Conservation (phyloP, 30 jellyfish, hydroid and myxozoan genomes). For the Hydractinia echinata region DNA sequence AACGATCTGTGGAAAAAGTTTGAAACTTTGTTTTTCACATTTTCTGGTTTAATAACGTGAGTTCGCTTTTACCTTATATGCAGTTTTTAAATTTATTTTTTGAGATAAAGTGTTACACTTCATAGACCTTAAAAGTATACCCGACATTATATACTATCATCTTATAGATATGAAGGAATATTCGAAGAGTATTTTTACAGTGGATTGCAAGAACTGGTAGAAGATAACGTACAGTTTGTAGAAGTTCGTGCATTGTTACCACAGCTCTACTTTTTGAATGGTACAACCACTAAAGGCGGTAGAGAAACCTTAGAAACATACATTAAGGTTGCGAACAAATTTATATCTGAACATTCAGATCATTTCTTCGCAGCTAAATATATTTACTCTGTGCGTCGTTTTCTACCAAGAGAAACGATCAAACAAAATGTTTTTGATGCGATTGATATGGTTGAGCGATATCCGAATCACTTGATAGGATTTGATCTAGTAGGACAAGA, state of each 20-base stretch:
- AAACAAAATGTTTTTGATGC: slow-evolving; percentile 34
- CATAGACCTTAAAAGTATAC: too few relatives aligned
- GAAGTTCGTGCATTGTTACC: slow-evolving; percentile 62
- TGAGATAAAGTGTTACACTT: too few relatives aligned
- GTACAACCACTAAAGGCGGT: slow-evolving; percentile 37
- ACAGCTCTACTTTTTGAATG: slow-evolving; percentile 42
- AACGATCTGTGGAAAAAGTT: slow-evolving; percentile 66
- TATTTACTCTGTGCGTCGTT: slow-evolving; percentile 36
- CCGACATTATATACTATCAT: too few relatives aligned
- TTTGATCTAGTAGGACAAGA: slow-evolving; percentile 90
- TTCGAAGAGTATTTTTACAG: slow-evolving; percentile 39
- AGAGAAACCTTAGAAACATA: slow-evolving; percentile 42
- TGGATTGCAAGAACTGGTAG: slow-evolving; percentile 50
- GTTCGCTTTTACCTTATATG: not conserved
- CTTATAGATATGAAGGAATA: slow-evolving; percentile 38
- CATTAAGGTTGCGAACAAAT: slow-evolving; percentile 33
- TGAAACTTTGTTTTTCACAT: slow-evolving; percentile 34
- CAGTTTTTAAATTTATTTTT: too few relatives aligned
- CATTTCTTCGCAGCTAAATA: slow-evolving; percentile 52
- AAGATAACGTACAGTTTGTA: slow-evolving; percentile 67
- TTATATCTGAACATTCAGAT: slow-evolving; percentile 22
- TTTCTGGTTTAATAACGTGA: slow-evolving; percentile 54
- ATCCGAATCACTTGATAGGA: slow-evolving; percentile 56
- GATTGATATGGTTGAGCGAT: slow-evolving; percentile 29
- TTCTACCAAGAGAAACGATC: not conserved